Conservation (phyloP, 2,888 invertebrate genomes). For the Masnerella sp. region DNA sequence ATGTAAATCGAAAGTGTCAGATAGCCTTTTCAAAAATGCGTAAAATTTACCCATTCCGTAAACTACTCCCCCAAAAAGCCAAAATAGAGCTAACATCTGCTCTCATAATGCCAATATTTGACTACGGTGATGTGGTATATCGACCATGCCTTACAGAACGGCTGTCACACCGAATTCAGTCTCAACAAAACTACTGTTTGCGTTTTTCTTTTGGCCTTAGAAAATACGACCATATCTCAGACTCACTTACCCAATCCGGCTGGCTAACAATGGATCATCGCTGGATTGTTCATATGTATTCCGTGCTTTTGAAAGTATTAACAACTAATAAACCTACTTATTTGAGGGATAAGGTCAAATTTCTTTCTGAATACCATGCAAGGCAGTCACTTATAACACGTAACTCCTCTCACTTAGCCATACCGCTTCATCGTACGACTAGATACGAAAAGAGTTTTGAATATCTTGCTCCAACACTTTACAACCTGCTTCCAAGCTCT, state of each 20-base stretch:
- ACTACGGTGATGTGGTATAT: conserved; percentile 5
- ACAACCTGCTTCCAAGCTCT: neutral
- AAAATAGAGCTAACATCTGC: neutral
- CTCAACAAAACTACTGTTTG: conserved; percentile 1
- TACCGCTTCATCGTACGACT: neutral
- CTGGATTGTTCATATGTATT: too few species aligned
- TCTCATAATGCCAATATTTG: neutral
- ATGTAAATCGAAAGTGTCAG: neutral
- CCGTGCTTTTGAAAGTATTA: neutral
- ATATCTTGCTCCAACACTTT: neutral
- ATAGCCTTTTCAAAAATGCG: neutral
- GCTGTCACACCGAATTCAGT: neutral
- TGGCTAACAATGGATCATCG: conserved; percentile 1
- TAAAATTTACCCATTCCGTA: neutral
- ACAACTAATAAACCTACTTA: too few species aligned
- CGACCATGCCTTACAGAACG: neutral
- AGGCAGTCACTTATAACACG: neutral
- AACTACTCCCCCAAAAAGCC: too few species aligned
- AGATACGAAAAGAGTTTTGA: neutral
- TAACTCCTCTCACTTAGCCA: neutral
- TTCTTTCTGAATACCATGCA: neutral
- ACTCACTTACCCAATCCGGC: neutral
- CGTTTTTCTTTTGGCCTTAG: neutral
- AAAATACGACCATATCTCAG: conserved; percentile 7
- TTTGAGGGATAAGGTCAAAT: too few species aligned